These are phyloP conservation scores for Maniola jurtina DNA, from an alignment of 1,140 invertebrate genomes.

Conservation along the genomic window DNA sequence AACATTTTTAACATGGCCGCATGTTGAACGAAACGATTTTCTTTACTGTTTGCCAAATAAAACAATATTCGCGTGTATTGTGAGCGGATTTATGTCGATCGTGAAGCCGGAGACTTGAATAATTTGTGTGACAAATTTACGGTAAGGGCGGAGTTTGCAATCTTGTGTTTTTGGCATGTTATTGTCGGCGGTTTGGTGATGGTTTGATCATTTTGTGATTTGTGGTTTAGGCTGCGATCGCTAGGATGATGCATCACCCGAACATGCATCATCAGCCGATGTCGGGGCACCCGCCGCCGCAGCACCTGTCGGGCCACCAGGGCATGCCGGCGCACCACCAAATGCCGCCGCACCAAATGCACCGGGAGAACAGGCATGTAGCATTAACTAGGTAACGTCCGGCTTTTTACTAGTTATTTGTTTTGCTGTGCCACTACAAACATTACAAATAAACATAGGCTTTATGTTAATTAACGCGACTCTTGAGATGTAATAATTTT, in stretches of 20 bases:
- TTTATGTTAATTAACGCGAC: not conserved
- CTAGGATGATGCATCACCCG: constrained; percentile 76
- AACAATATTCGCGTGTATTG: constrained; percentile 56
- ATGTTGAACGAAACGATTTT: constrained; percentile 78
- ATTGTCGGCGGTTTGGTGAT: constrained; percentile 46
- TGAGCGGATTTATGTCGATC: constrained; percentile 60
- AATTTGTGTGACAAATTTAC: constrained; percentile 51
- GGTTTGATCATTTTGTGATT: constrained; percentile 41
- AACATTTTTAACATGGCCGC: constrained; percentile 77
- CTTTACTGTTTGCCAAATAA: constrained; percentile 77
- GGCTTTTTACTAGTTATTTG: constrained; percentile 61
- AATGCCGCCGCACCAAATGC: constrained; percentile 72
- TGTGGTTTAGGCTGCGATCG: constrained; percentile 53
- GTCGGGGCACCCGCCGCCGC: constrained; percentile 61
- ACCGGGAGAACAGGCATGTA: constrained; percentile 76
- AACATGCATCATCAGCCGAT: constrained; percentile 77
- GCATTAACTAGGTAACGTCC: constrained; percentile 71
- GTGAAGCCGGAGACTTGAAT: constrained; percentile 48
- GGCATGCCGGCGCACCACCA: constrained; percentile 68
- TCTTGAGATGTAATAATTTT: too few relatives aligned
- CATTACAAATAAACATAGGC: constrained; percentile 8
- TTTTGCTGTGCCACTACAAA: constrained; percentile 35
- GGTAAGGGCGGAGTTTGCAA: constrained; percentile 43
- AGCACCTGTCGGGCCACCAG: constrained; percentile 67
- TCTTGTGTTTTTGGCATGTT: constrained; percentile 17